Base-by-base conservation (phyloP, 1,140 invertebrate species). In the Trialeurodes vaporariorum region DNA sequence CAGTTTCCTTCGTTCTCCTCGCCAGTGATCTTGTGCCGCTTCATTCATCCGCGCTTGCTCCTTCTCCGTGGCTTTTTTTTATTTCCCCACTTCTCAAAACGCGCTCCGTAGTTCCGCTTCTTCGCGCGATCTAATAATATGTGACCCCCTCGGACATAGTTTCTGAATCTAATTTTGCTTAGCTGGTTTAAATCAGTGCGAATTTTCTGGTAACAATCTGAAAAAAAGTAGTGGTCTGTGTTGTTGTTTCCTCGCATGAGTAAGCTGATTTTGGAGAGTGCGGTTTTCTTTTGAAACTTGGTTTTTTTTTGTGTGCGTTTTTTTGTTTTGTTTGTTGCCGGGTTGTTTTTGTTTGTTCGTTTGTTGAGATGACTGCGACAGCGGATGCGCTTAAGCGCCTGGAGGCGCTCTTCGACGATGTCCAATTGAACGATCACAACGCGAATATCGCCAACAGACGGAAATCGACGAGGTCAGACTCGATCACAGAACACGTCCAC, bases 321-420 rank as follows among this genome's bases (percentile, higher is more conserved):
- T 49, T 49, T 49, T 17, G 34, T 49, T 5, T 17, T 17, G 34
- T 49, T 49, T 5, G 34, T 49, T 49, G 5, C 17, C 34, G 34
- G 34, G 34, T 49, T 49, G 5, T 5, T 49, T 17, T 5, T 49
- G 34, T 49, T 5, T 49, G n/a, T 49, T 49, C 34, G 5, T 49
- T 5, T 49, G 34, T 49, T 49, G 34, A 9, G 34, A 71, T 71
- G 70, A 71, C 70, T 59, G 70, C 70, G 25, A 71, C 70, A 71
- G 83, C 83, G 61, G 80, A 83, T 27, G 85, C 87, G 1, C 85
- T 89, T 72, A 85, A 84, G 68, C 83, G 86, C 59, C 75, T 90
- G 71, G 87, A 90, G 73, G 85, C 83, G 0, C 81, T 90, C 67
- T 89, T 90, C 76, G 81, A 82, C 34, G 85, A 83, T 71, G 81